These are phyloP conservation scores for Burhinus bistriatus DNA, from an alignment of 2,113 vertebrate genomes.

Conservation along the genomic window DNA sequence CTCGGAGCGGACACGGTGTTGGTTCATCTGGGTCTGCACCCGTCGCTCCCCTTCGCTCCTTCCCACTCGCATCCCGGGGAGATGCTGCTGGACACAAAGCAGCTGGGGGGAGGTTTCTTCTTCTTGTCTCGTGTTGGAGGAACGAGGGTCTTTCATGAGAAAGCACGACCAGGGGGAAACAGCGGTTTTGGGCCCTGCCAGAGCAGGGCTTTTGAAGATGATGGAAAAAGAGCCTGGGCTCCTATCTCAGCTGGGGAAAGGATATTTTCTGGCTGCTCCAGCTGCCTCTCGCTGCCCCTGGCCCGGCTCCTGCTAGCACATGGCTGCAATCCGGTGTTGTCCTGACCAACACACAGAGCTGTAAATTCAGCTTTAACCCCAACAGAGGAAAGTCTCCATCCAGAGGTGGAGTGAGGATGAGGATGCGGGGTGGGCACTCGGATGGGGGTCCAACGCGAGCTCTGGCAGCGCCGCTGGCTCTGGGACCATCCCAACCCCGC, in stretches of 20 bases:
- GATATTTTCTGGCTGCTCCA: neutral
- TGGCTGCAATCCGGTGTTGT: neutral
- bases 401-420: neutral
- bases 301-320: neutral
- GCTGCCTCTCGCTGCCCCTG: neutral
- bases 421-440: neutral
- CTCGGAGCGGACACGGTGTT: accelerated
- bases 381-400: neutral
- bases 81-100: neutral
- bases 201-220: neutral
- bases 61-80: accelerated
- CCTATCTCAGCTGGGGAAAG: neutral
- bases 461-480: neutral
- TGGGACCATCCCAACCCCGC: accelerated
- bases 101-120: neutral
- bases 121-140: neutral
- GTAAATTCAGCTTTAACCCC: neutral
- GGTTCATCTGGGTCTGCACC: neutral
- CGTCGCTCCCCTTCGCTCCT: accelerated
- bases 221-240: neutral
- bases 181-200: neutral
- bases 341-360: neutral
- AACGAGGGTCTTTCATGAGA: neutral
- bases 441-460: neutral
- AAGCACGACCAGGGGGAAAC: neutral